phyloP scores from a whole-genome alignment of 2,888 invertebrate genomes.

The Macrosiphum euphorbiae region DNA sequence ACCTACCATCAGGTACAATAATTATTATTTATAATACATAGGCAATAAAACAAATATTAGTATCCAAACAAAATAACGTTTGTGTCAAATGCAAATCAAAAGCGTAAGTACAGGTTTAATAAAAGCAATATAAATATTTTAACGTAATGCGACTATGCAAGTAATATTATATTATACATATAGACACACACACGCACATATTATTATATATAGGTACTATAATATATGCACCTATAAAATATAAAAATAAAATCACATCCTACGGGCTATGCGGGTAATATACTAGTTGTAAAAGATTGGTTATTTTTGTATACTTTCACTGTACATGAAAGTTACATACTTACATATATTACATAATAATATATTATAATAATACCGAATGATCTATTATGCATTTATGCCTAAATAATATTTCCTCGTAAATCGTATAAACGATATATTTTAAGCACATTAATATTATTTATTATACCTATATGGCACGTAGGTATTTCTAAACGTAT shows the following conservation, averaged over 20 bases:
- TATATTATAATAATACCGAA: background rate
- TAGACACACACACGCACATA: background rate
- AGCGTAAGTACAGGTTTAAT: background rate
- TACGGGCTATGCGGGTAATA: background rate
- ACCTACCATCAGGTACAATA: background rate
- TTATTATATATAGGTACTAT: background rate
- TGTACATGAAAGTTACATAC: background rate
- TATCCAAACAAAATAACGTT: background rate
- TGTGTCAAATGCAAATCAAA: background rate
- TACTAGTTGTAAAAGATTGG: conserved; percentile 5
- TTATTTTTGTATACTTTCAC: conserved; percentile 29
- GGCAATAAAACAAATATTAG: background rate
- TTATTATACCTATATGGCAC: background rate
- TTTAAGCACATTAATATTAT: background rate
- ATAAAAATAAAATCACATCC: conserved; percentile 10
- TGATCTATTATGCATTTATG: background rate
- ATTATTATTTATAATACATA: background rate
- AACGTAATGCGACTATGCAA: background rate
- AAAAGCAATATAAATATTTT: background rate
- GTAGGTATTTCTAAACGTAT: background rate
- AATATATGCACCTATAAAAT: background rate
- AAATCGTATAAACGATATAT: background rate
- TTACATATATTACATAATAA: background rate
- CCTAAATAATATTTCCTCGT: background rate
- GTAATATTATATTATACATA: background rate